Percentiles rank a stretch among this genome's conserved stretches.
Conservation (phyloP, 2,888 invertebrate species). For the Orchesellides sinensis region DNA sequence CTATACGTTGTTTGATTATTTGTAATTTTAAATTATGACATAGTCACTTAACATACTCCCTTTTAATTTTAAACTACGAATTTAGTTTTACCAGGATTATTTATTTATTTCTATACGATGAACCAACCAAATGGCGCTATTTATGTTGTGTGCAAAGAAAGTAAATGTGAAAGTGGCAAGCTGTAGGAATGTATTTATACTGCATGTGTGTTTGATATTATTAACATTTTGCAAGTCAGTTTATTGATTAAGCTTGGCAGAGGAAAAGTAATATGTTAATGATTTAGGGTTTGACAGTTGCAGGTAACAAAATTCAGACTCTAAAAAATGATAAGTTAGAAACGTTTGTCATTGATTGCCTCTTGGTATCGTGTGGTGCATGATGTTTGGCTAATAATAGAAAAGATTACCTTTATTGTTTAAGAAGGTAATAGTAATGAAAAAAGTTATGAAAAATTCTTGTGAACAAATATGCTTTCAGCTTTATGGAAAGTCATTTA, state of each 20-base stretch:
- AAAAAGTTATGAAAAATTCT: not conserved
- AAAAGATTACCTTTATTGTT: not conserved
- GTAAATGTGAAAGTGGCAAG: not conserved
- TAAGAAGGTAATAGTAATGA: not conserved
- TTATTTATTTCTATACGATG: conserved; percentile 18
- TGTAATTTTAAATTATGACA: too few species aligned
- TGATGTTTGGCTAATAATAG: not conserved
- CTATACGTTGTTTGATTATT: too few species aligned
- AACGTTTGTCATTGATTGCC: not conserved
- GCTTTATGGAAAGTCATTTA: conserved; percentile 37
- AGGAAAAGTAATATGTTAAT: not conserved
- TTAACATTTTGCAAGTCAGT: not conserved
- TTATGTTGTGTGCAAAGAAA: conserved; percentile 38
- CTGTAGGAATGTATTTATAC: not conserved
- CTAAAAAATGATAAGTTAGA: not conserved
- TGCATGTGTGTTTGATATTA: not conserved
- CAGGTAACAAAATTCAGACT: conserved; percentile 25
- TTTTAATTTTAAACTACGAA: conserved; percentile 9
- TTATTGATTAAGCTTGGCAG: conserved; percentile 6
- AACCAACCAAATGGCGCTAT: conserved; percentile 54
- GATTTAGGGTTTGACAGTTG: conserved; percentile 13
- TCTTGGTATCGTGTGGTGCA: not conserved
- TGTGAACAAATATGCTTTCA: conserved; percentile 32
- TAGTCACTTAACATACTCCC: conserved; percentile 17
- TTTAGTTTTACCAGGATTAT: too few species aligned